Evolutionary conservation across 2,113 vertebrate genomes (phyloP).

Genomic region (Anarrhichthys ocellatus): DNA sequence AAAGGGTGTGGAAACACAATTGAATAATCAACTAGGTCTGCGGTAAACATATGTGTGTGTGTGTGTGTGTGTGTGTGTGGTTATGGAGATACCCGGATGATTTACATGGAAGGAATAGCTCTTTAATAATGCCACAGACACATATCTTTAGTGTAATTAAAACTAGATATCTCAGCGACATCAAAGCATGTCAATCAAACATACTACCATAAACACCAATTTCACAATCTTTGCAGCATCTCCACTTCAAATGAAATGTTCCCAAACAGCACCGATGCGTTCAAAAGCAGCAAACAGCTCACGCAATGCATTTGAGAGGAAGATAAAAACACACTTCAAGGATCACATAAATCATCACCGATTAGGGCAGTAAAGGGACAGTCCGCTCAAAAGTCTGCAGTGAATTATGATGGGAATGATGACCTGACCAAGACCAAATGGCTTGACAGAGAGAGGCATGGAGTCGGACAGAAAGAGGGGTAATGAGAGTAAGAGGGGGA

Average conservation of each 20-base stretch:
- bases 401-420: conserved; percentile 5
- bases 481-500: background rate
- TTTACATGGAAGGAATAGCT: background rate
- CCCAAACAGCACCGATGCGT: background rate
- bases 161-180: conserved; percentile 5
- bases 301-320: background rate
- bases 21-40: background rate
- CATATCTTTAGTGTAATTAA: background rate
- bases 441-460: background rate
- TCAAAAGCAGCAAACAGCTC: background rate
- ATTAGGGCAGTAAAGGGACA: background rate
- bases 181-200: background rate
- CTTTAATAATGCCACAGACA: background rate
- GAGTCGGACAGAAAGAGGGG: background rate
- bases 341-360: background rate
- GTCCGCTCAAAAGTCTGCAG: background rate
- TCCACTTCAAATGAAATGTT: background rate
- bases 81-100: conserved; percentile 1
- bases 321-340: background rate
- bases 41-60: conserved; percentile 10
- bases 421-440: conserved; percentile 20
- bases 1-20: conserved; percentile 21
- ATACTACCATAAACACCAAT: background rate
- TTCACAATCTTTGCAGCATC: background rate
- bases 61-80: conserved; percentile 25